Base-by-base conservation (phyloP, 2,888 invertebrate species). In the Cloeon dipterum region DNA sequence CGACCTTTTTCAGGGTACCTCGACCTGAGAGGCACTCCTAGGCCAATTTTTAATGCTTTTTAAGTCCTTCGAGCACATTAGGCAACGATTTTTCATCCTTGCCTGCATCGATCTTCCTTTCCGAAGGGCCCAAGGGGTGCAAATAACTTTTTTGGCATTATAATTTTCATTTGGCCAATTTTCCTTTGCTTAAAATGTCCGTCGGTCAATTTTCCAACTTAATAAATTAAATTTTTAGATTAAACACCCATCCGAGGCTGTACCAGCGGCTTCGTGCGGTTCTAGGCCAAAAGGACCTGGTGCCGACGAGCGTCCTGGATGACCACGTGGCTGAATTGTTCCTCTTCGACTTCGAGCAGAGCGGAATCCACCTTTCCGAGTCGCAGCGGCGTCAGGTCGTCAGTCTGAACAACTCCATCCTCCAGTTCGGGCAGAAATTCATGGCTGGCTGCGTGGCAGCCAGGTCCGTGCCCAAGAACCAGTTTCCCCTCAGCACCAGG, bases 261-360 rank as follows among this genome's bases (percentile, higher is more conserved):
- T 93, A 93, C 52, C 62, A 74, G 46, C 72, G 77, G 0, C 57
- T 98, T 38, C 68, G 69, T 38, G 52, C 66, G 40, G 81, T 82
- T 0, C 69, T 78, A 0, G 60, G 66, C 40, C 58, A 65, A 3
- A 79, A 78, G 2, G 91, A 93, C 46, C 56, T 63, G 26, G 41
- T 63, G 20, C 55, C 63, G 23, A 73, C 70, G 7, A 69, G 65
- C 7, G 68, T 69, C 1, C 73, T 83, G 0, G 96, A 98, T 52
- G 59, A 72, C 39, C 79, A 91, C 51, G 81, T 96, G 1, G 75
- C 82, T 0, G 68, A 76, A 47, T 60, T 98, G 33, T 94, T 98
- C 55, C 61, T 94, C 5, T 86, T 89, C 53, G 96, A 98, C 57
- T 98, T 98, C 57, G 93, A 98, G 52, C 91, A 93, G 54, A 82